Percentiles rank a stretch among this genome's conserved stretches.
These are phyloP conservation scores for Naja naja DNA, from an alignment of 2,113 vertebrate genomes.

Conservation along the genomic window DNA sequence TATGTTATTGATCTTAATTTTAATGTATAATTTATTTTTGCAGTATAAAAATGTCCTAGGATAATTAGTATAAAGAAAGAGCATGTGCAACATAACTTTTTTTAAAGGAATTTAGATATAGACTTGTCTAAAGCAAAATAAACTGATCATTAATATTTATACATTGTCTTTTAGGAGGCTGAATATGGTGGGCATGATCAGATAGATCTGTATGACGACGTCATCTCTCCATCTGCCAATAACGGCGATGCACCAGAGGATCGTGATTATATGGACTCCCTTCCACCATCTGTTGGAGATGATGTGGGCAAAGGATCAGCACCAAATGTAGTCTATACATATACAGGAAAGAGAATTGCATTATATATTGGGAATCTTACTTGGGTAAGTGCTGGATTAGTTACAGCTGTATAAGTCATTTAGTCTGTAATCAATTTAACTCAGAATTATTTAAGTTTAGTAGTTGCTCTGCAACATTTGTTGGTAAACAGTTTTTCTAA, in stretches of 20 bases:
- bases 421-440: background rate
- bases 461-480: background rate
- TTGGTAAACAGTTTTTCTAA: background rate
- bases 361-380: slow-evolving; percentile 97
- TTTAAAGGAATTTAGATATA: background rate
- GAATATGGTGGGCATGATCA: slow-evolving; percentile 97
- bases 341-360: slow-evolving; percentile 95
- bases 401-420: background rate
- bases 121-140: background rate
- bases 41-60: background rate
- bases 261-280: slow-evolving; percentile 92
- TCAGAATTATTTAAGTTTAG: background rate
- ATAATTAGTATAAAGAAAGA: background rate
- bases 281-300: slow-evolving; percentile 85
- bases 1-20: background rate
- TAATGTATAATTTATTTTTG: background rate
- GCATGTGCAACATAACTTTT: background rate
- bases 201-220: slow-evolving; percentile 97
- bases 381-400: slow-evolving; percentile 79
- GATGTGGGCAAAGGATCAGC: slow-evolving; percentile 91
- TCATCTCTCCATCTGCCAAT: slow-evolving; percentile 97
- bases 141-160: slow-evolving; percentile 26
- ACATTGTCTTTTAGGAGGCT: slow-evolving; percentile 80
- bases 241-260: slow-evolving; percentile 98
- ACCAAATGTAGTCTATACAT: slow-evolving; percentile 92